These are phyloP conservation scores for Clitarchus hookeri DNA, from an alignment of 2,888 invertebrate genomes.

Conservation along the genomic window DNA sequence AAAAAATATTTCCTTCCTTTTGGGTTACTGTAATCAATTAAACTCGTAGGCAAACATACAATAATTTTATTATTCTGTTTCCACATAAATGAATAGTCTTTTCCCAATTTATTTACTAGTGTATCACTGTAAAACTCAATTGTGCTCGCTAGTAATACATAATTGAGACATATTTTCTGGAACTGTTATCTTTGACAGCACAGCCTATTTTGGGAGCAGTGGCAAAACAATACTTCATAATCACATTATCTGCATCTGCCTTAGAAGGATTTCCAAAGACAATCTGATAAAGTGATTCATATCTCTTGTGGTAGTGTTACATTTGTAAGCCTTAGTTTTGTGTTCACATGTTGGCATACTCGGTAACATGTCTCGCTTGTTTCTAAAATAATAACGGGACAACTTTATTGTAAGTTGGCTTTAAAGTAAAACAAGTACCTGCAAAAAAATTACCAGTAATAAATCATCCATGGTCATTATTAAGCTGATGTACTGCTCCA, in stretches of 20 bases:
- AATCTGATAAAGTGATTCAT: neutral
- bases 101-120: too few relatives aligned
- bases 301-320: neutral
- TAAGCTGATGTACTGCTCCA: neutral
- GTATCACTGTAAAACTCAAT: too few relatives aligned
- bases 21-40: too few relatives aligned
- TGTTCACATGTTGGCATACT: neutral
- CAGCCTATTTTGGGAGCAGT: neutral
- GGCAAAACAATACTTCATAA: neutral
- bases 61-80: too few relatives aligned
- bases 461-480: neutral
- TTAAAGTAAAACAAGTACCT: neutral
- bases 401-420: neutral
- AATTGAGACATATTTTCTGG: neutral
- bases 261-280: neutral
- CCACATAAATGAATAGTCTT: too few relatives aligned
- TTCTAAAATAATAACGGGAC: neutral
- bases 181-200: constrained; percentile 15
- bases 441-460: neutral
- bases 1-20: too few relatives aligned
- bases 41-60: too few relatives aligned
- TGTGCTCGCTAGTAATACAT: too few relatives aligned
- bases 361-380: neutral
- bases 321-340: neutral
- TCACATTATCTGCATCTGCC: neutral